phyloP scores from a whole-genome alignment of 1,140 invertebrate species.

The Zaprionus ornatus region DNA sequence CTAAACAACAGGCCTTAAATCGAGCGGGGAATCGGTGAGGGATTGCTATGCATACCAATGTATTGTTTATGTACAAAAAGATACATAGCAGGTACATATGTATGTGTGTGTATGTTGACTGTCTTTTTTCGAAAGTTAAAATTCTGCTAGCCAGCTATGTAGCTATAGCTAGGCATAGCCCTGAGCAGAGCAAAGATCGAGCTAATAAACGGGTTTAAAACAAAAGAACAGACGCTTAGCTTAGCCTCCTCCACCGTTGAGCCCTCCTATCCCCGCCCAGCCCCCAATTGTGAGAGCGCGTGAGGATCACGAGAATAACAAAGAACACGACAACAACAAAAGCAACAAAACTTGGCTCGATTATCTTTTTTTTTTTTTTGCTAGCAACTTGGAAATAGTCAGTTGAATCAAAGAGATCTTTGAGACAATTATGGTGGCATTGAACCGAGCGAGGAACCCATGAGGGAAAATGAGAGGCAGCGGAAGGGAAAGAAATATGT shows the following conservation, averaged over 20 bases:
- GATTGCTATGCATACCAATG: neutral
- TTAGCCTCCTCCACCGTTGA: slow-evolving; percentile 13
- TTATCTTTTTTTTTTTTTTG: slow-evolving; percentile 5
- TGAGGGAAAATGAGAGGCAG: neutral
- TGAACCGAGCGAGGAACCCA: neutral
- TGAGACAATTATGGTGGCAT: slow-evolving; percentile 2
- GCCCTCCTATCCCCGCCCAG: neutral
- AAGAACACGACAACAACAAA: neutral
- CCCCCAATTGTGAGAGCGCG: slow-evolving; percentile 26
- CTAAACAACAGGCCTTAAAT: neutral
- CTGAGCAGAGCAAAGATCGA: slow-evolving; percentile 41
- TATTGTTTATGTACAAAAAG: neutral
- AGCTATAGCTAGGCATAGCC: slow-evolving; percentile 15
- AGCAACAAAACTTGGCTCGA: slow-evolving; percentile 46
- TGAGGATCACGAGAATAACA: slow-evolving; percentile 63
- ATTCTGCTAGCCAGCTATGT: slow-evolving; percentile 43
- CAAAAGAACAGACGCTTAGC: slow-evolving; percentile 78
- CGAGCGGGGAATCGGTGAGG: neutral
- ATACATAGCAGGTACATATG: neutral
- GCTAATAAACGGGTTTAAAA: slow-evolving; percentile 77
- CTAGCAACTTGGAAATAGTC: neutral
- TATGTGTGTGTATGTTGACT: slow-evolving; percentile 57
- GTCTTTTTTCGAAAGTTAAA: slow-evolving; percentile 75
- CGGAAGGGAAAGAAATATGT: neutral
- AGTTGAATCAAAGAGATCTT: slow-evolving; percentile 38